Base-by-base conservation (phyloP, 2,797 vertebrate genomes). In the Acestrorhynchus altus region DNA sequence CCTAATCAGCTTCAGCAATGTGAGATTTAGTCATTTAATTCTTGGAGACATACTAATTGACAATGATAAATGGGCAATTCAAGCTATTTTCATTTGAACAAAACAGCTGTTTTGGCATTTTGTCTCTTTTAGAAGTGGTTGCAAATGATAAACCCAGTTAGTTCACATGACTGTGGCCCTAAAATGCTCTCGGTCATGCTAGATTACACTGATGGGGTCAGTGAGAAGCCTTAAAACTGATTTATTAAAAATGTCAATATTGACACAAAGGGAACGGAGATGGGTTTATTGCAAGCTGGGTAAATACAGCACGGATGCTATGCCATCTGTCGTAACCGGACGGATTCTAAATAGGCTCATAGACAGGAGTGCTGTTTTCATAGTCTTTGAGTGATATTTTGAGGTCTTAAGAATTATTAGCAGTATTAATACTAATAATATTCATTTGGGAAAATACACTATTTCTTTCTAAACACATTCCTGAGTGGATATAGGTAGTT, bases 161-260 rank as follows among this genome's bases (percentile, higher is more conserved):
- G 52, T 56, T 56, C 52, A 12, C 52, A 56, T 56, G 51, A 52
- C 9, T 2, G 52, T 13, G 9, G 3, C n/a, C 51, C 11, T 54
- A 24, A 20, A 54, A 24, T 24, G 22, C 88, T 86, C 87, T 74
- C 35, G 20, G 83, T 87, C 80, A 87, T 84, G 80, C 39, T 52
- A 40, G 85, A 84, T 88, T 83, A 83, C 79, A 85, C 87, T 8
- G 72, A 75, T 71, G 91, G 90, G 90, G 90, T 92, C 90, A 77
- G 84, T 11, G 52, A 26, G 20, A 56, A 56, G 52, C 81, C 86
- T 84, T 83, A 12, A 78, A 75, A 79, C 84, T 88, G 88, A 92
- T 92, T 91, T 89, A 91, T 89, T 79, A 63, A 71, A 64, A 83
- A 80, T 86, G 88, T 87, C 84, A 87, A 83, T 83, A 86, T 52